Percentiles rank a stretch among this genome's conserved stretches.
phyloP scores from a whole-genome alignment of 2,113 vertebrate species.

The Synodontis membranacea region DNA sequence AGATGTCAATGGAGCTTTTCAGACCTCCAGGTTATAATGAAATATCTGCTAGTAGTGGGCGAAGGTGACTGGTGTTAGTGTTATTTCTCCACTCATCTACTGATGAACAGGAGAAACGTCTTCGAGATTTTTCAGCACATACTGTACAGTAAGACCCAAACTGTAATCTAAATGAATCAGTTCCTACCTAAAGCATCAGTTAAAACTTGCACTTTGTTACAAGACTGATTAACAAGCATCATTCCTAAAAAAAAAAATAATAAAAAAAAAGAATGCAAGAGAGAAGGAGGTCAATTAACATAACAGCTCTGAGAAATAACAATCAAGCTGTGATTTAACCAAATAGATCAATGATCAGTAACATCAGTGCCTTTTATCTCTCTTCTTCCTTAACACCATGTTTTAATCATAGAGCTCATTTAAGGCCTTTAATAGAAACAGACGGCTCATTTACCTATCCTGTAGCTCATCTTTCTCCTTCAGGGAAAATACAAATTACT shows the following conservation, averaged over 20 bases:
- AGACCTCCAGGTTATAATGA: background rate
- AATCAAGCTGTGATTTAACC: conserved; percentile 1
- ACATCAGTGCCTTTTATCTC: background rate
- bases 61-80: background rate
- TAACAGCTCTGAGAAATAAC: background rate
- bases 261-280: no score
- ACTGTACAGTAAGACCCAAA: background rate
- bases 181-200: background rate
- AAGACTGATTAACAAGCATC: background rate
- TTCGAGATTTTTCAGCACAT: background rate
- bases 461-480: background rate
- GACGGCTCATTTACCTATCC: conserved; percentile 20
- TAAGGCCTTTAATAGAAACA: conserved; percentile 1
- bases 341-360: conserved; percentile 7
- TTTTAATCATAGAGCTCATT: conserved; percentile 34
- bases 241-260: no score
- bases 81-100: background rate
- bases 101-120: background rate
- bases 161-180: background rate
- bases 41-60: background rate
- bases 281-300: background rate
- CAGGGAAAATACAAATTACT: background rate
- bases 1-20: background rate
- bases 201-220: background rate
- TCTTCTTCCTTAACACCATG: background rate